A percentile compares a stretch with the other conserved stretches of the same genome.
phyloP scores from a whole-genome alignment of 2,888 invertebrate species.

The Pharmacophagus antenor region DNA sequence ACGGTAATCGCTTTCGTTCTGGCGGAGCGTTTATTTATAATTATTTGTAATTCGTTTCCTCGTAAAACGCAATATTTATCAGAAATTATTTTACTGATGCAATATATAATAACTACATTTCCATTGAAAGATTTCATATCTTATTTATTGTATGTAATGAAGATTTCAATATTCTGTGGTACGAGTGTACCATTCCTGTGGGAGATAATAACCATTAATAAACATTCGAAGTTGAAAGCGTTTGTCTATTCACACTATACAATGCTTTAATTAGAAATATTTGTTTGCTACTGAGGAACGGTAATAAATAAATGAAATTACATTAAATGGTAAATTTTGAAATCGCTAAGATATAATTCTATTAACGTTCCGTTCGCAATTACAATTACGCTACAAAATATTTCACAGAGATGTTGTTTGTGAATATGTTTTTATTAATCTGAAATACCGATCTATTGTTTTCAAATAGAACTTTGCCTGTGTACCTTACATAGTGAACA shows the following conservation, averaged over 20 bases:
- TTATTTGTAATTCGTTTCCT: too few species aligned
- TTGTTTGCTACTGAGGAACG: constrained; percentile 14
- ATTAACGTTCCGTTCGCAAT: not conserved
- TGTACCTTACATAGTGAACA: constrained; percentile 16
- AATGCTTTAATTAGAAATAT: constrained; percentile 23
- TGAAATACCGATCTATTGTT: constrained; percentile 8
- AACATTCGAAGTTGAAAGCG: constrained; percentile 24
- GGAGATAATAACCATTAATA: constrained; percentile 27
- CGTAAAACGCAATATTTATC: too few species aligned
- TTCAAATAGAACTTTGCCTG: constrained; percentile 10
- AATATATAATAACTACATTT: not conserved
- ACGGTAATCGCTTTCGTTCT: too few species aligned
- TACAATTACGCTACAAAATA: not conserved
- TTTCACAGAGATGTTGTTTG: not conserved
- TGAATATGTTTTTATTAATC: not conserved
- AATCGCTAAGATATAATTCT: not conserved
- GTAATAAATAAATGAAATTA: constrained; percentile 6
- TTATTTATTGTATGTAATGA: not conserved
- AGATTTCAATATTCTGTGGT: constrained; percentile 13
- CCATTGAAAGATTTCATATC: not conserved
- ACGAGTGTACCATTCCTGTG: constrained; percentile 11
- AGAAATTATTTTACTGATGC: not conserved
- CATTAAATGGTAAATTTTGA: not conserved
- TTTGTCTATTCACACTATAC: constrained; percentile 7
- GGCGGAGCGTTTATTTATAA: too few species aligned